phyloP scores from a whole-genome alignment of 2,888 invertebrate genomes.

The Epiblema foenella region DNA sequence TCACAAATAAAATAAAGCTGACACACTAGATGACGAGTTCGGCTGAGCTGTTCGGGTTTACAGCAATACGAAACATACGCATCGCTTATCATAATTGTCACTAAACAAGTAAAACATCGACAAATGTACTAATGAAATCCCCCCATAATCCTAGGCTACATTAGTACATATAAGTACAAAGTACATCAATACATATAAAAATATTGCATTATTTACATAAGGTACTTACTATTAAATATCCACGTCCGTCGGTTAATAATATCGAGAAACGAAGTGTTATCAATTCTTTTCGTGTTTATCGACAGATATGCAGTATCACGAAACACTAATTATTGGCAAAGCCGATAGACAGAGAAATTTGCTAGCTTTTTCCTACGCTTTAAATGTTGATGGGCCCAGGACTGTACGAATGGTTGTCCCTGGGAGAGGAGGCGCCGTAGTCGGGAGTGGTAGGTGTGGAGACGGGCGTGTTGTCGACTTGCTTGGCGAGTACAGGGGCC shows the following conservation, averaged over 20 bases:
- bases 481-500: conserved; percentile 84
- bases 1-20: conserved; percentile 35
- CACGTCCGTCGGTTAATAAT: conserved; percentile 45
- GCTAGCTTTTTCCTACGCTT: conserved; percentile 46
- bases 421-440: conserved; percentile 78
- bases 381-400: conserved; percentile 78
- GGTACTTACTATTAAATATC: conserved; percentile 47
- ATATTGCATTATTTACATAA: conserved; percentile 69
- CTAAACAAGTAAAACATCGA: conserved; percentile 12
- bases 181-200: conserved; percentile 56
- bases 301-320: conserved; percentile 51
- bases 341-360: conserved; percentile 50
- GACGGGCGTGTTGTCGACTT: conserved; percentile 72
- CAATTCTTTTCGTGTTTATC: conserved; percentile 51
- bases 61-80: conserved; percentile 17
- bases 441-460: conserved; percentile 77
- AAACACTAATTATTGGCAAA: conserved; percentile 52
- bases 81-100: conserved; percentile 10
- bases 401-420: conserved; percentile 64
- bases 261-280: conserved; percentile 43
- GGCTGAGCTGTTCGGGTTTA: background rate
- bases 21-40: conserved; percentile 4
- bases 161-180: conserved; percentile 41
- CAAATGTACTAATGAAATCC: conserved; percentile 30
- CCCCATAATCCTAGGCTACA: conserved; percentile 43